Evolutionary conservation across 2,888 invertebrate species (phyloP), one percentile per base, ranked within the genome.

Genomic region (Caenorhabditis drosophilae): DNA sequence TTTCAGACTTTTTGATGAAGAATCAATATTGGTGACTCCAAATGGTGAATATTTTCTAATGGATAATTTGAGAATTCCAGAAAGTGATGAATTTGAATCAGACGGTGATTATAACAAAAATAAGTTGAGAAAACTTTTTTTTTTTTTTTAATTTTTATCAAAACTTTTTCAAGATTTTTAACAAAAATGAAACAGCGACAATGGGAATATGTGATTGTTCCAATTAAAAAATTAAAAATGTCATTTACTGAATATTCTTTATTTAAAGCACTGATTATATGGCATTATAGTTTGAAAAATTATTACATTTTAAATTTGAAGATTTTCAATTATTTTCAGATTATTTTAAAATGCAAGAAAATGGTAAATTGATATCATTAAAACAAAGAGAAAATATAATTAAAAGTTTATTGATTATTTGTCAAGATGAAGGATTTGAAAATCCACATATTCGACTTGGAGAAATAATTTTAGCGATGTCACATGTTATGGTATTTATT

Each of bases 201-300:
- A 38, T 66, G 59, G 59, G 12, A 35, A 4, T 36, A 51, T 34
- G 49, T 60, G 1, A 52, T 59, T 15, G 27, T 52, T 16, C 66
- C 66, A 22, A 1, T 66, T 41, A 59, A 60, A 18, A 45, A 42
- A 11, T n/a, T 66, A 35, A 52, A 56, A 2, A 23, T 60, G 51
- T 56, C 59, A n/a, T 25, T 66, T 9, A 12, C 59, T 2, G 66
- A 66, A 18, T 59, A 56, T 41, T 27, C 59, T 3, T 35, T 66
- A 0, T 66, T 66, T 52, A 66, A 66, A 26, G 66, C 66, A 12
- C 16, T 66, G 35, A 53, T 50, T 4, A 66, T 66, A 26, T 66
- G 66, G 66, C 66, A 66, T 44, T 45, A 59, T 27, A 66, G 66
- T 66, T n/a, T 55, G 64, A 23, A n/a, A 4, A 26, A 9, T 25